phyloP scores from a whole-genome alignment of 2,888 invertebrate genomes.

The Dermolepida albohirtum region DNA sequence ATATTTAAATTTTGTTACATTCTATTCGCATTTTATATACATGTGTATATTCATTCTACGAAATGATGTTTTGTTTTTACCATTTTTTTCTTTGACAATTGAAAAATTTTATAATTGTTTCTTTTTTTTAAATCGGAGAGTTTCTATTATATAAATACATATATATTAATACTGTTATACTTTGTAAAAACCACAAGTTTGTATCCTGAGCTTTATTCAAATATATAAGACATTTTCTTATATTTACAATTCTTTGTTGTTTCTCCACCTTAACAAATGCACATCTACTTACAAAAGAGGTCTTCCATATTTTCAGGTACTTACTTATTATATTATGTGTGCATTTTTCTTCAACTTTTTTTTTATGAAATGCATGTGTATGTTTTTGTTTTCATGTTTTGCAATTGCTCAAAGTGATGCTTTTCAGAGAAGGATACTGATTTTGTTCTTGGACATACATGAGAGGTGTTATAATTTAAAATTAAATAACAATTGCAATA shows the following conservation, averaged over 20 bases:
- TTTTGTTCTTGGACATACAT: not conserved
- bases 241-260: not conserved
- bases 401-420: too few relatives aligned
- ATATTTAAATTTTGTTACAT: slow-evolving; percentile 27
- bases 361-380: not conserved
- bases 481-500: too few relatives aligned
- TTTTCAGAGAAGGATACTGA: not conserved
- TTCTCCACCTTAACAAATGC: not conserved
- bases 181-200: slow-evolving; percentile 46
- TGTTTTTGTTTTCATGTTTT: too few relatives aligned
- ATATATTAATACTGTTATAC: slow-evolving; percentile 43
- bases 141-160: slow-evolving; percentile 39
- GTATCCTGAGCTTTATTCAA: slow-evolving; percentile 43
- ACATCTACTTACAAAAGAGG: slow-evolving; percentile 11
- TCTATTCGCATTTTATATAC: slow-evolving; percentile 24
- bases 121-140: slow-evolving; percentile 44
- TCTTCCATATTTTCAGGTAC: not conserved
- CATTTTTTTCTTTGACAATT: slow-evolving; percentile 9
- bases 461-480: too few relatives aligned
- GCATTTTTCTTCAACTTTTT: slow-evolving; percentile 7
- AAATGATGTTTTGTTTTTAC: slow-evolving; percentile 13
- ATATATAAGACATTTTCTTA: slow-evolving; percentile 41
- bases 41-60: slow-evolving; percentile 12
- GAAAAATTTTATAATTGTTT: slow-evolving; percentile 20
- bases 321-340: slow-evolving; percentile 11